A percentile compares a stretch with the other conserved stretches of the same genome.
These are phyloP conservation scores for Sycophila texana DNA, from an alignment of 2,888 invertebrate species.

Conservation along the genomic window DNA sequence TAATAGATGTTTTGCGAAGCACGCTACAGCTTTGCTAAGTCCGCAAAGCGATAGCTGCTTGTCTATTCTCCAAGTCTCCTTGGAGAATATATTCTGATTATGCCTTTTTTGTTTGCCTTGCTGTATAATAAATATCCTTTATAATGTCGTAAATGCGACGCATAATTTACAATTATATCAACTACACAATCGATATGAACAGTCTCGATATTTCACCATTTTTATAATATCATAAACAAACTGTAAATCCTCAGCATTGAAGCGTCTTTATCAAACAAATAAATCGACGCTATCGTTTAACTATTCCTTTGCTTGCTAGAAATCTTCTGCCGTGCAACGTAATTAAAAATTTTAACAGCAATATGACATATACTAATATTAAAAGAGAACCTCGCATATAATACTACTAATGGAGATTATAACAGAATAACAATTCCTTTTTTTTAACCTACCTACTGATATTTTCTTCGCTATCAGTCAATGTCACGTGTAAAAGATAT, in stretches of 20 bases:
- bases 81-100: constrained; percentile 48
- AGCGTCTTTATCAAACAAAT: constrained; percentile 27
- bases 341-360: constrained; percentile 44
- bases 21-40: constrained; percentile 45
- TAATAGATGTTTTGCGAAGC: constrained; percentile 27
- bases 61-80: constrained; percentile 26
- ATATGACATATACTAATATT: constrained; percentile 31
- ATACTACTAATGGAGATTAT: constrained; percentile 51
- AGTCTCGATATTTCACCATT: constrained; percentile 42
- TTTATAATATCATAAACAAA: constrained; percentile 7
- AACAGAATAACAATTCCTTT: constrained; percentile 45
- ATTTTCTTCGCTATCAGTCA: constrained; percentile 42
- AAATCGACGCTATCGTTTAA: constrained; percentile 33
- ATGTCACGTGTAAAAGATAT: constrained; percentile 41
- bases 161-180: constrained; percentile 30
- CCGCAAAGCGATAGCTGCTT: constrained; percentile 51
- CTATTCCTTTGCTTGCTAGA: constrained; percentile 36
- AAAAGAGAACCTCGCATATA: constrained; percentile 32
- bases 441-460: constrained; percentile 36
- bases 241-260: constrained; percentile 23
- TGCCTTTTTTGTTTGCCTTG: constrained; percentile 29
- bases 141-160: constrained; percentile 19
- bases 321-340: constrained; percentile 38
- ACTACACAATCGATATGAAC: constrained; percentile 31
- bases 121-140: constrained; percentile 39